These are phyloP conservation scores for Cacajao melanocephalus DNA, from an alignment of 2,797 vertebrate species.

Conservation along the genomic window DNA sequence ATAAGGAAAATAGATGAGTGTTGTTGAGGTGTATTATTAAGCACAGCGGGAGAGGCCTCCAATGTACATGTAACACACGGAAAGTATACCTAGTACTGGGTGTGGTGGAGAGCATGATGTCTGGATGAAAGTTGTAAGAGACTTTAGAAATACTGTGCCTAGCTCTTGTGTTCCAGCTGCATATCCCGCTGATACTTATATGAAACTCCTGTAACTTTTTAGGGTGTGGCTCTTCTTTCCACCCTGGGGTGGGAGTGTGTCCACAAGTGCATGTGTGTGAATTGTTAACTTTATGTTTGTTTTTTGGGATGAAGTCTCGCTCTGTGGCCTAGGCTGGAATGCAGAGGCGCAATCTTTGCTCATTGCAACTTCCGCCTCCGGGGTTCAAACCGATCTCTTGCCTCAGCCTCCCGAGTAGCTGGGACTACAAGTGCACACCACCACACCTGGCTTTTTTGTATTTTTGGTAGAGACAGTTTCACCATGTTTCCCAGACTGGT, in stretches of 20 bases:
- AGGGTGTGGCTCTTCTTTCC: constrained; percentile 43
- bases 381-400: too few species aligned
- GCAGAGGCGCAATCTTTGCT: too few species aligned
- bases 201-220: constrained; percentile 33
- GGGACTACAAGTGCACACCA: too few species aligned
- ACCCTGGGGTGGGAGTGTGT: not conserved
- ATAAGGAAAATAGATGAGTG: constrained; percentile 46
- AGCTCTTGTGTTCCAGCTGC: constrained; percentile 30
- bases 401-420: too few species aligned
- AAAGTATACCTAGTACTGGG: constrained; percentile 12
- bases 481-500: too few species aligned
- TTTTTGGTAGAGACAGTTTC: too few species aligned
- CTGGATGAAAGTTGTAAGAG: constrained; percentile 43
- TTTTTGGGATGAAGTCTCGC: too few species aligned
- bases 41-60: not conserved
- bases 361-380: too few species aligned
- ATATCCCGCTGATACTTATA: not conserved
- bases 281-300: not conserved
- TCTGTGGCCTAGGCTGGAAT: too few species aligned
- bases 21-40: constrained; percentile 44
- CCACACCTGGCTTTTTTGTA: too few species aligned
- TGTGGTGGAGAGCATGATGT: constrained; percentile 54
- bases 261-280: not conserved
- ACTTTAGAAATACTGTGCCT: constrained; percentile 39
- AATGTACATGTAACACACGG: not conserved